A percentile compares a stretch with the other conserved stretches of the same genome.
Conservation (phyloP, 1,140 invertebrate genomes). For the Papilio glaucus region DNA sequence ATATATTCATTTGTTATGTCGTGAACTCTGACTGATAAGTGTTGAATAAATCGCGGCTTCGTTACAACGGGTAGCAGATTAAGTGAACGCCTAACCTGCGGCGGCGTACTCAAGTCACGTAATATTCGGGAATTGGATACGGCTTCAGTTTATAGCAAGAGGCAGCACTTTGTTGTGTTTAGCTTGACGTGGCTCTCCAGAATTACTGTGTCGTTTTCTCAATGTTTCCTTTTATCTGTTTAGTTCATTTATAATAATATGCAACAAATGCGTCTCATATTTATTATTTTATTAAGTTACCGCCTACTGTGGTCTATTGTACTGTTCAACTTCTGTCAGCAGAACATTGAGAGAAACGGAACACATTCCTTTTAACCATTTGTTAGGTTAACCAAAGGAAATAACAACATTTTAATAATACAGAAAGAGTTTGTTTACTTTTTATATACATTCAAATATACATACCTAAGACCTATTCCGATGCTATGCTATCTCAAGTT, state of each 20-base stretch:
- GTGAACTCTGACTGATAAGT: not conserved
- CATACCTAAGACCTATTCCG: too few relatives aligned
- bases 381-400: too few relatives aligned
- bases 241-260: not conserved
- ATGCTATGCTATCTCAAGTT: too few relatives aligned
- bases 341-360: too few relatives aligned
- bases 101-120: not conserved
- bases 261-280: not conserved
- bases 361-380: too few relatives aligned
- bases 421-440: too few relatives aligned
- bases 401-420: too few relatives aligned
- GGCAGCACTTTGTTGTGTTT: not conserved
- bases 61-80: not conserved
- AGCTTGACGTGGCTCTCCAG: not conserved
- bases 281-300: not conserved
- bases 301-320: too few relatives aligned
- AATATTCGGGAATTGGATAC: constrained; percentile 8
- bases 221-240: not conserved
- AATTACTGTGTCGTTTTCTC: not conserved
- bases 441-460: too few relatives aligned
- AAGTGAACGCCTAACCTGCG: constrained; percentile 1
- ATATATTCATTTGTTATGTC: not conserved
- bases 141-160: not conserved
- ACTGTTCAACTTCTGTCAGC: too few relatives aligned
- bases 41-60: not conserved